phyloP scores from a whole-genome alignment of 2,888 invertebrate species.

The Ganaspis brasiliensis region DNA sequence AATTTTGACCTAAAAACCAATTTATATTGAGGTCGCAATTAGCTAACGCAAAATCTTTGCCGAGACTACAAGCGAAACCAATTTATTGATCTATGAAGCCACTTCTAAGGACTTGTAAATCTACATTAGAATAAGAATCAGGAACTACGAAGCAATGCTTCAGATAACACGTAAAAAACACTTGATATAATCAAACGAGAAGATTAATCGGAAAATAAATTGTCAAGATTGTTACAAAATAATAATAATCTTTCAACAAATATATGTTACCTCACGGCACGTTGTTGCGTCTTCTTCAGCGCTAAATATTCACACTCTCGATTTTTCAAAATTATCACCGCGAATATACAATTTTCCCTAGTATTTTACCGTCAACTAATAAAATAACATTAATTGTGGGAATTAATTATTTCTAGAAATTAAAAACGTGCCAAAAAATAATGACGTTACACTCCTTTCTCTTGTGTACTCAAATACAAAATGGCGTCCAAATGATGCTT shows the following conservation, averaged over 20 bases:
- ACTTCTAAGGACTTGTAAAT: neutral
- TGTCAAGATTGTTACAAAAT: neutral
- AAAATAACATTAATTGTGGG: neutral
- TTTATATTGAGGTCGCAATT: neutral
- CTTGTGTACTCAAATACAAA: neutral
- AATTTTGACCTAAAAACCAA: too few species aligned
- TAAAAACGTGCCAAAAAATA: neutral
- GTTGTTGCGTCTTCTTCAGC: slow-evolving; percentile 10
- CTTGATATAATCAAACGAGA: neutral
- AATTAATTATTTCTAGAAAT: neutral
- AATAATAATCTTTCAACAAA: neutral
- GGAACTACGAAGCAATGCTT: too few species aligned
- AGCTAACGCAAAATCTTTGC: neutral
- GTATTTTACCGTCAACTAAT: neutral
- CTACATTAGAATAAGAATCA: neutral
- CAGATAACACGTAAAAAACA: neutral
- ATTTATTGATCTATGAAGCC: slow-evolving; percentile 18
- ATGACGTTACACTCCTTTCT: neutral
- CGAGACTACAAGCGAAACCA: neutral
- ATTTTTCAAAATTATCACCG: neutral
- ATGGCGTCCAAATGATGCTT: neutral
- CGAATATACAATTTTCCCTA: neutral
- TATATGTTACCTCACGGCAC: slow-evolving; percentile 17
- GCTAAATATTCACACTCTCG: neutral
- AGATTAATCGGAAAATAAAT: neutral